Base-by-base conservation (phyloP, 2,888 invertebrate genomes). In the Mesorhabditis sp. region DNA sequence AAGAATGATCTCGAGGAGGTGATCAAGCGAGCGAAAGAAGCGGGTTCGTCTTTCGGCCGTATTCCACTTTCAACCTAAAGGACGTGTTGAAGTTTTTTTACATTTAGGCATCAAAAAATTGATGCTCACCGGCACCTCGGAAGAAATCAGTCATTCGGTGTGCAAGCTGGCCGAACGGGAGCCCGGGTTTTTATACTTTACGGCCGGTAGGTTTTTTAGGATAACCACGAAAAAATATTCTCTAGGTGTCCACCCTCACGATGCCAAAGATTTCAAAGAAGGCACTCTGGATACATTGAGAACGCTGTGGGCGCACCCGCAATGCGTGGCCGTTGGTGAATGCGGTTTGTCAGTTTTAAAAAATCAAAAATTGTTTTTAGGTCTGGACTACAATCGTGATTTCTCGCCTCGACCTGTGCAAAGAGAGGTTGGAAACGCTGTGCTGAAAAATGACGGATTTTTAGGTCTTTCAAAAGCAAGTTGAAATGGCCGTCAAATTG, bases 251-350 rank as follows among this genome's bases (percentile, higher is more conserved):
- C 83, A 84, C 73, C 84, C 84, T 10, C 84, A 84, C 62, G 83
- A 84, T 58, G 83, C 84, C 4, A 84, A 84, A 67, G 80, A 80
- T 45, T 82, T 77, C 71, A 74, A 61, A 10, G 77, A 75, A 3
- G 72, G 44, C 5, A 75, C 76, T n/a, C 62, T 76, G 2, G 67
- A 67, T 5, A 62, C 62, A 4, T n/a, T 77, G 0, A 45, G 63
- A 69, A 43, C 58, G 4, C 68, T 75, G 2, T 72, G 67, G 66
- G 43, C 89, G 67, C 93, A 92, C 84, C 91, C 91, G 4, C 93
- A 94, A 88, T 94, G 94, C 87, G 94, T 95, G 45, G 94, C 94
- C 4, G 90, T 95, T 62, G 95, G 95, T 41, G 94, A 94, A 87
- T 95, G 95, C 87, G 95, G 95, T 50, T 10, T 13, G 58, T 28